Evolutionary conservation across 2,797 vertebrate genomes (phyloP), one percentile per base, ranked within the genome.

Genomic region (Xiphorhynchus erythropygius): DNA sequence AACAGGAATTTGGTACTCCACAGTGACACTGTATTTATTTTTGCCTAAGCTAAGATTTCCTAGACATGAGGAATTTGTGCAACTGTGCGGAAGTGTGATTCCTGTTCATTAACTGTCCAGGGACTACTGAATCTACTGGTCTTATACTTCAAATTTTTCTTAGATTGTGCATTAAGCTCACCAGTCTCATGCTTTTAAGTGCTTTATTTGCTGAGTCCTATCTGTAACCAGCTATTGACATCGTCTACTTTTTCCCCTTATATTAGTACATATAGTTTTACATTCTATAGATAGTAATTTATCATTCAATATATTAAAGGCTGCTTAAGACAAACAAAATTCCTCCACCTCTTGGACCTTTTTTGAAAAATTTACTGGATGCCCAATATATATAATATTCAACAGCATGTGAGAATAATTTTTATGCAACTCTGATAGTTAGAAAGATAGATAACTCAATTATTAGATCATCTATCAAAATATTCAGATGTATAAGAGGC

Each of bases 381-480:
- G 98, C 98, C 98, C 98, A 98, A 99, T 99, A 99, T 98, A 99
- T 98, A 99, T 99, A 99, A 99, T 99, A 99, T 99, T 99, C 99
- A 99, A 98, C 98, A 98, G 98, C 99, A 99, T 98, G 98, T 99
- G 98, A 98, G 97, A 99, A 99, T 99, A 99, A 99, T 99, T 99
- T 99, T 99, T 99, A 99, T 99, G 99, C 99, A 99, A 99, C 98
- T 99, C 98, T 98, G 98, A 99, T 99, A 99, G 98, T 99, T 99
- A 98, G 98, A 96, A 98, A 99, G 99, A 99, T 98, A 98, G 99
- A 99, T 99, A 99, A 99, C 99, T 99, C 99, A 99, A 99, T 99
- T 99, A 99, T 98, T 98, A 98, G 98, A 98, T 98, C 99, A 99
- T 99, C 98, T 99, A 98, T 99, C 99, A 99, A 99, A 98, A 98